Evolutionary conservation across 2,797 vertebrate genomes (phyloP).

Genomic region (Aplochiton taeniatus): DNA sequence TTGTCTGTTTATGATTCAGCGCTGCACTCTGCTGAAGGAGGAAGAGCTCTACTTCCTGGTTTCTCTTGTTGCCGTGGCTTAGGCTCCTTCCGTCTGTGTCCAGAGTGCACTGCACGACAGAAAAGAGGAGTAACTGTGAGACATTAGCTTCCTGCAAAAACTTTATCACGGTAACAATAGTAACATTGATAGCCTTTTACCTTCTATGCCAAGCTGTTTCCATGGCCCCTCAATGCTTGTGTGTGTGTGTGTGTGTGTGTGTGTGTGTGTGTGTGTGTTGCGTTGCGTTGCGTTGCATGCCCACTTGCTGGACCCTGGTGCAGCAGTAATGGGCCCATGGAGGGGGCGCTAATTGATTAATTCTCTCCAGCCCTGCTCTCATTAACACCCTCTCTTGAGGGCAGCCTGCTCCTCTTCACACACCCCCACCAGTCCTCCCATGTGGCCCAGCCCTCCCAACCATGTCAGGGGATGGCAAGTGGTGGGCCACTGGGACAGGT

Average conservation of each 20-base stretch:
- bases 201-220: too few relatives aligned
- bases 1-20: constrained; percentile 58
- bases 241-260: constrained; percentile 10
- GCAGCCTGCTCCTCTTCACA: constrained; percentile 52
- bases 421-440: constrained; percentile 36
- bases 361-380: constrained; percentile 60
- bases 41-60: constrained; percentile 62
- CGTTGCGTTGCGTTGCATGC: not conserved
- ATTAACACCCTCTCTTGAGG: constrained; percentile 72
- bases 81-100: too few relatives aligned
- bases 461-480: constrained; percentile 34
- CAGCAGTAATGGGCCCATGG: constrained; percentile 68
- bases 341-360: constrained; percentile 76
- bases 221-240: not conserved
- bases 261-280: constrained; percentile 12
- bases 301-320: constrained; percentile 29
- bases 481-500: constrained; percentile 25
- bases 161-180: too few relatives aligned
- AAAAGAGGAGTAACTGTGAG: too few relatives aligned
- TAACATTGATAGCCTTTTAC: too few relatives aligned
- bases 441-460: constrained; percentile 32
- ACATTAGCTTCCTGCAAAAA: too few relatives aligned
- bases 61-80: constrained; percentile 46
- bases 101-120: too few relatives aligned
- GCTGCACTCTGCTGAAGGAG: constrained; percentile 38